phyloP scores from a whole-genome alignment of 2,113 vertebrate species.

The Misgurnus anguillicaudatus region DNA sequence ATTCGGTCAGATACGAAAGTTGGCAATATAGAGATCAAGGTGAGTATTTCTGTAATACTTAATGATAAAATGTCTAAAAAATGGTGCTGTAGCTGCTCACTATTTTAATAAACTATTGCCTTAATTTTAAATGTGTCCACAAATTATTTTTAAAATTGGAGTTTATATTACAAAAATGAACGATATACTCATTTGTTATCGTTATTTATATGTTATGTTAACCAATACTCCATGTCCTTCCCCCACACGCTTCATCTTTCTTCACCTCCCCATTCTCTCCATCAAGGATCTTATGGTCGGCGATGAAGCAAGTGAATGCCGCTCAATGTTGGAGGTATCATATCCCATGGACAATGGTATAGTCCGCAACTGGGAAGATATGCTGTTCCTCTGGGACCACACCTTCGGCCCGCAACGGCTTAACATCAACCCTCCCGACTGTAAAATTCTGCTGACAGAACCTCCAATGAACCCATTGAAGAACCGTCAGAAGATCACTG shows the following conservation, averaged over 20 bases:
- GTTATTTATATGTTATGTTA: neutral
- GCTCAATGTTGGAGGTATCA: slow-evolving; percentile 94
- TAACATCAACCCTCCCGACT: slow-evolving; percentile 86
- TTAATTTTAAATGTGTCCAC: no score
- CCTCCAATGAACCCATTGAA: slow-evolving; percentile 97
- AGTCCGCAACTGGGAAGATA: slow-evolving; percentile 95
- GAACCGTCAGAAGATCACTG: slow-evolving; percentile 95
- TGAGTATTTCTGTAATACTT: slow-evolving; percentile 63
- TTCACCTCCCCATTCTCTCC: neutral
- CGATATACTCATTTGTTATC: no score
- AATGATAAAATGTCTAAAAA: no score
- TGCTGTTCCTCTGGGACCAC: slow-evolving; percentile 97
- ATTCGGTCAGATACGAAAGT: slow-evolving; percentile 94
- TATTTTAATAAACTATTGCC: no score
- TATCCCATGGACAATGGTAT: slow-evolving; percentile 99
- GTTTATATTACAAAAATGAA: no score
- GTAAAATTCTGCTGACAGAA: slow-evolving; percentile 96
- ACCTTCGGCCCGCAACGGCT: slow-evolving; percentile 93
- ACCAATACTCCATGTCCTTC: neutral
- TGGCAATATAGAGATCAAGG: slow-evolving; percentile 97
- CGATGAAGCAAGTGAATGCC: slow-evolving; percentile 93
- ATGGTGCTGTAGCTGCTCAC: neutral
- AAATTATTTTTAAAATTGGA: no score
- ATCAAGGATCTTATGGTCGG: slow-evolving; percentile 97
- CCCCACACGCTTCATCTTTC: no score